These are phyloP conservation scores for Cotesia congregata DNA, from an alignment of 2,888 invertebrate genomes.

Conservation along the genomic window DNA sequence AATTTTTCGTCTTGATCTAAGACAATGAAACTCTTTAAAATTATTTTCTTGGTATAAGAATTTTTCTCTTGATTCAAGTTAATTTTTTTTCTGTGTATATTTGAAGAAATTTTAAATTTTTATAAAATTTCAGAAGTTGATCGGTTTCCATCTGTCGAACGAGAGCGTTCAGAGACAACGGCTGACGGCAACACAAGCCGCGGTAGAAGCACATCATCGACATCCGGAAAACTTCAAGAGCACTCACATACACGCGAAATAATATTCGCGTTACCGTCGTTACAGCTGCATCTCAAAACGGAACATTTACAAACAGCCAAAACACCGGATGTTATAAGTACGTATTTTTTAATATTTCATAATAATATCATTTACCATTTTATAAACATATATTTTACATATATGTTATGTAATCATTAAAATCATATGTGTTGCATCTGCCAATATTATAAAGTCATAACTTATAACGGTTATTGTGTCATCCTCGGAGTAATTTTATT, in stretches of 20 bases:
- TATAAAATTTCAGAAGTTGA: slow-evolving; percentile 79
- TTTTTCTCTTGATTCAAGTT: too few species aligned
- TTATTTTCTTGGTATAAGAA: too few species aligned
- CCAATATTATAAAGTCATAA: neutral
- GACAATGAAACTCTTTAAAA: too few species aligned
- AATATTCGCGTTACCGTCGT: slow-evolving; percentile 94
- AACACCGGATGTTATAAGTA: slow-evolving; percentile 79
- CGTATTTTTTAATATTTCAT: slow-evolving; percentile 26
- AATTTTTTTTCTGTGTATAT: too few species aligned
- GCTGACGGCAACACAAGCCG: slow-evolving; percentile 68
- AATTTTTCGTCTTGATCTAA: too few species aligned
- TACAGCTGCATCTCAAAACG: slow-evolving; percentile 93
- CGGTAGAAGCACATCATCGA: slow-evolving; percentile 71
- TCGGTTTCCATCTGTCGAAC: slow-evolving; percentile 89
- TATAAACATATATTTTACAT: neutral
- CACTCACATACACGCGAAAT: slow-evolving; percentile 91
- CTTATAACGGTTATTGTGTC: neutral
- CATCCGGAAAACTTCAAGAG: slow-evolving; percentile 78
- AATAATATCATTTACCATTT: slow-evolving; percentile 3
- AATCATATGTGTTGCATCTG: slow-evolving; percentile 23
- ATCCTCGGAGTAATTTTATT: neutral
- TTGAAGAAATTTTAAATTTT: too few species aligned
- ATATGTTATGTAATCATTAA: slow-evolving; percentile 19
- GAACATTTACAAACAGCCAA: slow-evolving; percentile 86
- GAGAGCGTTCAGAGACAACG: slow-evolving; percentile 76